phyloP scores from a whole-genome alignment of 1,140 invertebrate species.

The Neuroterus valhalla region DNA sequence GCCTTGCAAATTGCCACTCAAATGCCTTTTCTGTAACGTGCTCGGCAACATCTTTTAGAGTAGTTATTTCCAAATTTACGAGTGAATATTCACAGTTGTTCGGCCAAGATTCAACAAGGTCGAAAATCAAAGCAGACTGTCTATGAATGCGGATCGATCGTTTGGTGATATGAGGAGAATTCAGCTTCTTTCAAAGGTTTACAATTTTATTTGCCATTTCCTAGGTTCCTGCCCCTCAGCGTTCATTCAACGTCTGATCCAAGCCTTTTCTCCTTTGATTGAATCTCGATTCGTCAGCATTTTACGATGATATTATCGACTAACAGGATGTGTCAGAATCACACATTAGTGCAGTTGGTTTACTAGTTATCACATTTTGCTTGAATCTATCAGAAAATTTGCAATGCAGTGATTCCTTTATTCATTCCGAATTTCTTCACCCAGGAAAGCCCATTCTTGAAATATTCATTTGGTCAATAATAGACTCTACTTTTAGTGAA shows the following conservation, averaged over 20 bases:
- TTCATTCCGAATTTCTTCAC: no score
- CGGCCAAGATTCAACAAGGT: conserved; percentile 1
- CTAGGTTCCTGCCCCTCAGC: conserved; percentile 22
- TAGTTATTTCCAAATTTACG: conserved; percentile 37
- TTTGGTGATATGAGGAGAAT: neutral
- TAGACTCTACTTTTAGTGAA: no score
- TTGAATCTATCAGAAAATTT: conserved; percentile 4
- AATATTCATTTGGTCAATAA: no score
- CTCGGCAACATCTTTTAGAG: conserved; percentile 32
- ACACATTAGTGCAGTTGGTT: neutral
- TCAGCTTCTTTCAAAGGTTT: conserved; percentile 15
- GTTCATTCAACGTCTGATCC: conserved; percentile 2
- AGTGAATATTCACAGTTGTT: neutral
- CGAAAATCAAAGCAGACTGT: conserved; percentile 7
- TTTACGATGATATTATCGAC: conserved; percentile 3
- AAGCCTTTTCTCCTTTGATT: neutral
- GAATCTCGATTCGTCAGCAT: conserved; percentile 15
- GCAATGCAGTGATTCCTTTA: no score
- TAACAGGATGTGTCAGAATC: conserved; percentile 25
- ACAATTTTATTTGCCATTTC: neutral
- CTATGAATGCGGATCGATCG: conserved; percentile 6
- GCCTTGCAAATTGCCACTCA: conserved; percentile 50
- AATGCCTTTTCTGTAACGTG: conserved; percentile 39
- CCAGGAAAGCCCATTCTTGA: no score
- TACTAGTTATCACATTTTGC: neutral